A percentile compares a stretch with the other conserved stretches of the same genome.
Evolutionary conservation across 2,888 invertebrate species (phyloP).

Genomic region (Atrina japonica): DNA sequence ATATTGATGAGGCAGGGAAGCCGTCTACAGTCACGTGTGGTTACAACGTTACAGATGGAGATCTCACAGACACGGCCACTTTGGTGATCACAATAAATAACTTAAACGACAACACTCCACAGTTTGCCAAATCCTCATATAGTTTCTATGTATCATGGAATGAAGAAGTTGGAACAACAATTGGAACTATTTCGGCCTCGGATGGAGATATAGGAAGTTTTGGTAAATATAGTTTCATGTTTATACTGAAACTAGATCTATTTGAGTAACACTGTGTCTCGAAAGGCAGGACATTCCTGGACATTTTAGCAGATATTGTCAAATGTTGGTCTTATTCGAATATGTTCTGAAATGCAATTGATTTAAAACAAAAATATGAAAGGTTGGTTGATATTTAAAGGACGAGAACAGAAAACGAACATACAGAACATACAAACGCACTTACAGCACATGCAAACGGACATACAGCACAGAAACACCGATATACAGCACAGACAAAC

Average conservation of each 20-base stretch:
- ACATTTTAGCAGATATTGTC: too few species aligned
- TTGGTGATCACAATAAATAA: constrained; percentile 35
- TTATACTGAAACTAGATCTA: too few species aligned
- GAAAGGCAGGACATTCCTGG: not conserved
- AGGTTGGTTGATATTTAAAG: too few species aligned
- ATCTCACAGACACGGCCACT: constrained; percentile 23
- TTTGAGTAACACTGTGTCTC: too few species aligned
- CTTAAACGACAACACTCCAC: constrained; percentile 39
- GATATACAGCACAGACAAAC: too few species aligned
- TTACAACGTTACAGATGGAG: constrained; percentile 44
- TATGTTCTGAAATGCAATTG: too few species aligned
- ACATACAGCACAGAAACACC: too few species aligned
- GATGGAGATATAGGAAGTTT: constrained; percentile 32
- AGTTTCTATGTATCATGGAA: constrained; percentile 13
- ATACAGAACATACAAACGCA: too few species aligned
- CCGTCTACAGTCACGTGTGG: constrained; percentile 45
- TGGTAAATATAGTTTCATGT: constrained; percentile 17
- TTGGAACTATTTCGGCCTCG: constrained; percentile 31
- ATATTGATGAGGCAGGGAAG: constrained; percentile 48
- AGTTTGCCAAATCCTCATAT: constrained; percentile 19
- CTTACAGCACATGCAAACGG: too few species aligned
- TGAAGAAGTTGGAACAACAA: constrained; percentile 21
- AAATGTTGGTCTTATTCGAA: too few species aligned
- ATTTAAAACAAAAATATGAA: too few species aligned
- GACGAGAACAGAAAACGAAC: too few species aligned